A percentile compares a stretch with the other conserved stretches of the same genome.
Conservation (phyloP, 1,140 invertebrate genomes). For the Laodelphax striatellus region DNA sequence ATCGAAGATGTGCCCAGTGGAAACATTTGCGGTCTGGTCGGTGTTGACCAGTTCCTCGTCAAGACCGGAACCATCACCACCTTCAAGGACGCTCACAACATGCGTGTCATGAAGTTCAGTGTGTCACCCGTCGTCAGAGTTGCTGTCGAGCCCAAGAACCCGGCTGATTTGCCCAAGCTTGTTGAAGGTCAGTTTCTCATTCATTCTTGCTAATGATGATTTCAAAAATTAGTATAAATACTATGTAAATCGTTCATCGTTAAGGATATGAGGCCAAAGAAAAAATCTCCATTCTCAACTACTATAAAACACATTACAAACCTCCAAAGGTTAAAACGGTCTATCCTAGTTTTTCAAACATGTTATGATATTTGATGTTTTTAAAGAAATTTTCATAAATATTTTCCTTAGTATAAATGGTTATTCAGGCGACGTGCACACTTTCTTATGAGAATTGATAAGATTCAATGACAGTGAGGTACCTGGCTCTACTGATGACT, state of each 20-base stretch:
- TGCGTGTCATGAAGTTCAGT: conserved; percentile 98
- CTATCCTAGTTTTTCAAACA: no score
- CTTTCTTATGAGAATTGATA: no score
- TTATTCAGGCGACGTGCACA: no score
- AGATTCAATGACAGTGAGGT: no score
- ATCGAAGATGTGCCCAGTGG: conserved; percentile 99
- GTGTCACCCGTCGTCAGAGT: conserved; percentile 99
- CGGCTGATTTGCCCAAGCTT: conserved; percentile 96
- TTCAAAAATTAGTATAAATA: no score
- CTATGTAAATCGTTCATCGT: background rate
- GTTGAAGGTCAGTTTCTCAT: conserved; percentile 61
- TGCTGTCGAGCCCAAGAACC: conserved; percentile 98
- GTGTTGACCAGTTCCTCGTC: conserved; percentile 98
- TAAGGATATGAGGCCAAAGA: background rate
- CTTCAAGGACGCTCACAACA: conserved; percentile 98
- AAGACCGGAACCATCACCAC: conserved; percentile 99
- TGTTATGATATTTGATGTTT: no score
- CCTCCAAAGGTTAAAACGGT: no score
- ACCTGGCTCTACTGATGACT: no score
- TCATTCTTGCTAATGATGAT: no score
- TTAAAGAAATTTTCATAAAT: no score
- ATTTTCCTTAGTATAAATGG: no score
- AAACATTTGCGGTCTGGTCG: conserved; percentile 99
- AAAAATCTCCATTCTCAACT: background rate
- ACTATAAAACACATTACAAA: no score